Base-by-base conservation (phyloP, 2,888 invertebrate species). In the Hemithea aestivaria region DNA sequence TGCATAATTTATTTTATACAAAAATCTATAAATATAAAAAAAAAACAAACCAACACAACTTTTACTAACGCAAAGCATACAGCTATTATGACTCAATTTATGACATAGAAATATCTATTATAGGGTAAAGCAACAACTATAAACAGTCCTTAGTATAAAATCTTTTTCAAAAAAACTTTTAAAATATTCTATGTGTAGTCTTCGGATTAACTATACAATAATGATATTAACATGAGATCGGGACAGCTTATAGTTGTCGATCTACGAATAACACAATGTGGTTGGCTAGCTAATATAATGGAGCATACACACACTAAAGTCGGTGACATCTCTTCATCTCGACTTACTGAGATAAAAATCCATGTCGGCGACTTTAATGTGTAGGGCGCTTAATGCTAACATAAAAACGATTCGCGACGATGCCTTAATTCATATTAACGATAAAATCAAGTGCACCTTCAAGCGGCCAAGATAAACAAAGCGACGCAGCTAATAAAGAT, bases 41-140 rank as follows among this genome's bases (percentile, higher is more conserved):
- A 80, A 73, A 68, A 85, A 84, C 82, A 84, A 83, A 84, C 74
- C 82, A 83, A 83, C 82, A 84, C 80, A 71, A 68, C 72, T 58
- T 59, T 62, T 5, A 60, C 57, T 61, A 64, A 63, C 50, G 57
- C 61, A 62, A 66, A 58, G 63, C 62, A 68, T 66, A 67, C 58
- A 61, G 65, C 52, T 61, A 66, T 65, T 66, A 69, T 67, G 69
- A 75, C 75, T 77, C 65, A 56, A 55, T 56, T 57, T 53, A 55
- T 55, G 68, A 72, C 71, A 72, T 67, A 69, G 68, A 70, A 58
- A 51, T 59, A 59, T 61, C 54, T 48, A 46, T 22, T 38, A 42
- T 48, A 50, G 12, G 29, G 44, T 48, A 46, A 46, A 48, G 42
- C 34, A 46, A 48, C 53, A 53, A 53, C 53, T 50, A 46, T 46